Conservation (phyloP, 2,888 invertebrate genomes). For the Fragum whitleyi region DNA sequence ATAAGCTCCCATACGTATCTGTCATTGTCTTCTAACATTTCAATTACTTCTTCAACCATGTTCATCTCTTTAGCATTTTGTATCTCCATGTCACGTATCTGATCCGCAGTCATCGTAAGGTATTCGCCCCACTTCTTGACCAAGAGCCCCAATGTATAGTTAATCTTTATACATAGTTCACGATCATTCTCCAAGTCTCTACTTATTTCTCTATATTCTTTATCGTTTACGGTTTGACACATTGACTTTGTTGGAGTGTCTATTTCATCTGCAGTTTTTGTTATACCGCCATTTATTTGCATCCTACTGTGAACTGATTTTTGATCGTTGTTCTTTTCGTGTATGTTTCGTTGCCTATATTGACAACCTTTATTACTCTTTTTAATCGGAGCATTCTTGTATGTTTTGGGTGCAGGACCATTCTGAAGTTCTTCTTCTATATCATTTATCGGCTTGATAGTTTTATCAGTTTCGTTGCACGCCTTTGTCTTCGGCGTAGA, state of each 20-base stretch:
- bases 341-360: no score
- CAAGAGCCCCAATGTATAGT: slow-evolving; percentile 57
- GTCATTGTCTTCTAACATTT: slow-evolving; percentile 72
- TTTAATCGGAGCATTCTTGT: no score
- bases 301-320: no score
- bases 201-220: slow-evolving; percentile 45
- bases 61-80: slow-evolving; percentile 58
- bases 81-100: slow-evolving; percentile 63
- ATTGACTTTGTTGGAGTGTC: not conserved
- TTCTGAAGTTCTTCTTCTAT: no score
- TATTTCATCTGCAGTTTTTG: not conserved
- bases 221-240: slow-evolving; percentile 13
- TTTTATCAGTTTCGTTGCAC: no score
- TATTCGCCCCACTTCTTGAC: slow-evolving; percentile 71
- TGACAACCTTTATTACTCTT: no score
- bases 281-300: no score
- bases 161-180: slow-evolving; percentile 53
- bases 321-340: no score
- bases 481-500: no score
- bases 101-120: slow-evolving; percentile 58
- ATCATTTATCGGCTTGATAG: no score
- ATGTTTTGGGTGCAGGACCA: no score
- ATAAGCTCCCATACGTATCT: slow-evolving; percentile 75
- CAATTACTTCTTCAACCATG: slow-evolving; percentile 67
- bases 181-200: slow-evolving; percentile 57